Evolutionary conservation across 2,888 invertebrate genomes (phyloP), one percentile per base, ranked within the genome.

Genomic region (Endomychus coccineus): DNA sequence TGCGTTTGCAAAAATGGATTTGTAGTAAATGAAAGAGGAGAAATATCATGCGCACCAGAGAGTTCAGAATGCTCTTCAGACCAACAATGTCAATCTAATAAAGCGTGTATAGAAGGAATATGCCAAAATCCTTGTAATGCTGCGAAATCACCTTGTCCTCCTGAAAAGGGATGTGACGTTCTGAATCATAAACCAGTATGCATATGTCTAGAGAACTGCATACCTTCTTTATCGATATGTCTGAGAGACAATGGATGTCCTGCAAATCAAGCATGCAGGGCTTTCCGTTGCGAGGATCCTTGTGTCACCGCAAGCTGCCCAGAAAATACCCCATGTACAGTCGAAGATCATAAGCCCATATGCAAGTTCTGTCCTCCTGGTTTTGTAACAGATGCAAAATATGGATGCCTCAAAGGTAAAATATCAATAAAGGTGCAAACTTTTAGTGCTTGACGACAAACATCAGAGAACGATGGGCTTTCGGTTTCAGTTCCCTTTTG

Each of bases 391-490:
- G 89, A 91, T 73, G 79, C 85, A 66, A 82, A 82, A 76, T 83
- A 84, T 74, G 90, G 90, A 83, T 92, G 91, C 77, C 80, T 86
- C 73, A 87, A 89, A 90, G 90, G 91, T 91, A 91, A 89, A 74
- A 59, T 65, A 25, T 21, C 43, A 40, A 44, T 51, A 36, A 45
- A 43, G 47, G 51, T 47, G 46, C 46, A 48, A 49, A 47, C 44
- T 49, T 46, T 56, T 57, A 53, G 54, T 55, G 55, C 55, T 55
- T 54, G 53, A 50, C 46, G 50, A 52, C 48, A 50, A 51, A 47
- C 53, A 51, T 55, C 54, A 51, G 51, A 41, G 53, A 55, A 51
- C 50, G 50, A 54, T 54, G 52, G 52, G 44, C 55, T 58, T 58
- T 55, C 55, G 55, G 55, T 56, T 55, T 48, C 46, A 56, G 54